Conservation (phyloP, 2,797 vertebrate species). For the Pempheris klunzingeri region DNA sequence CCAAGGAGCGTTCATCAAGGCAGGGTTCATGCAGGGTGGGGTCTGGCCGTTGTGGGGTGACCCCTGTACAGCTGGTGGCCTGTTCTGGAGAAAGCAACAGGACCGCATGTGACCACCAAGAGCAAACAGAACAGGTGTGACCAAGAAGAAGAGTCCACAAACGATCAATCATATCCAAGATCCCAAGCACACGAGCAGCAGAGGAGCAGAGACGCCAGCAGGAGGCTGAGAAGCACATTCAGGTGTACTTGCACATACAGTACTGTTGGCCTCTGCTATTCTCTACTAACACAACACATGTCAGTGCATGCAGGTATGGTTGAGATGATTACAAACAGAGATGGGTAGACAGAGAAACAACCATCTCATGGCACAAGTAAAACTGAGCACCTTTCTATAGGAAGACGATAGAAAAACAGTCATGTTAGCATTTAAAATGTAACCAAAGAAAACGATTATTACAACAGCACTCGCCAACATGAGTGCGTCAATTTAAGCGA, state of each 20-base stretch:
- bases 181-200: constrained; percentile 4
- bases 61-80: constrained; percentile 84
- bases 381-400: not conserved
- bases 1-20: constrained; percentile 87
- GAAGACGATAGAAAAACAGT: not conserved
- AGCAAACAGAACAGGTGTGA: constrained; percentile 33
- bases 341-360: constrained; percentile 1
- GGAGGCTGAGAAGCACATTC: too few relatives aligned
- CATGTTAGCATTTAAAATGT: not conserved
- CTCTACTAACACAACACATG: constrained; percentile 16
- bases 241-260: not conserved
- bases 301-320: constrained; percentile 19
- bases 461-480: not conserved
- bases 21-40: constrained; percentile 83
- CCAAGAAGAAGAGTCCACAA: not conserved
- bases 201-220: too few relatives aligned
- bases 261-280: not conserved
- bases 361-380: not conserved
- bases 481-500: not conserved
- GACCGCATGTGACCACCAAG: constrained; percentile 68
- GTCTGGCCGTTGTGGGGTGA: constrained; percentile 79
- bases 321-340: constrained; percentile 11
- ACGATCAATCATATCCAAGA: not conserved
- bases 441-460: not conserved
- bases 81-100: constrained; percentile 86